Conservation (phyloP, 2,888 invertebrate species). For the Caenorhabditis sp. region DNA sequence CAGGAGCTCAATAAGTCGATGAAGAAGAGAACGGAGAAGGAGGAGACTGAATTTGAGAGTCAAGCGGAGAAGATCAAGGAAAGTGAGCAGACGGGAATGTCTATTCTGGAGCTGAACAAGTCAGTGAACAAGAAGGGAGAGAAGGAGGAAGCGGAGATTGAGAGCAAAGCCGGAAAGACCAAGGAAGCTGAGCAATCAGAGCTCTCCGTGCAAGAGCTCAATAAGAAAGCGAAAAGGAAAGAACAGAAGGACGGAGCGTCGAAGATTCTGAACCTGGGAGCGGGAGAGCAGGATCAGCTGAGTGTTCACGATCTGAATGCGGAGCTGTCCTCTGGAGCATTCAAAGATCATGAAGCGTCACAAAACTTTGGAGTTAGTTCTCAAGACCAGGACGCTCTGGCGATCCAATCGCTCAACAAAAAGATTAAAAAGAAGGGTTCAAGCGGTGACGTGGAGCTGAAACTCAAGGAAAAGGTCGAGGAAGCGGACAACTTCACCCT, state of each 20-base stretch:
- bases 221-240: slow-evolving; percentile 29
- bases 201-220: slow-evolving; percentile 16
- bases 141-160: not conserved
- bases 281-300: slow-evolving; percentile 8
- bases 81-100: slow-evolving; percentile 3
- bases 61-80: not conserved
- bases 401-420: slow-evolving; percentile 17
- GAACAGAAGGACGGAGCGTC: not conserved
- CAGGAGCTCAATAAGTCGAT: slow-evolving; percentile 25
- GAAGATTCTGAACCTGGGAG: slow-evolving; percentile 8
- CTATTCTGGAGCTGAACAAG: slow-evolving; percentile 8
- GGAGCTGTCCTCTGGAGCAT: not conserved
- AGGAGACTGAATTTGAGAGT: slow-evolving; percentile 2
- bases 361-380: not conserved
- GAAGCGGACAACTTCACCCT: slow-evolving; percentile 27
- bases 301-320: slow-evolving; percentile 12
- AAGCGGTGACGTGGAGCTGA: slow-evolving; percentile 6
- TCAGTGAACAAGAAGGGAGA: slow-evolving; percentile 1
- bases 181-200: slow-evolving; percentile 4
- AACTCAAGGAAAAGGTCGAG: not conserved
- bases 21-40: slow-evolving; percentile 15
- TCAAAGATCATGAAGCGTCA: not conserved
- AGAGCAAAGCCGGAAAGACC: not conserved
- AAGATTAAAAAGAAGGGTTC: slow-evolving; percentile 27
- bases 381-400: slow-evolving; percentile 9